These are phyloP conservation scores for Psilopogon haemacephalus DNA, from an alignment of 2,113 vertebrate species.

Conservation along the genomic window DNA sequence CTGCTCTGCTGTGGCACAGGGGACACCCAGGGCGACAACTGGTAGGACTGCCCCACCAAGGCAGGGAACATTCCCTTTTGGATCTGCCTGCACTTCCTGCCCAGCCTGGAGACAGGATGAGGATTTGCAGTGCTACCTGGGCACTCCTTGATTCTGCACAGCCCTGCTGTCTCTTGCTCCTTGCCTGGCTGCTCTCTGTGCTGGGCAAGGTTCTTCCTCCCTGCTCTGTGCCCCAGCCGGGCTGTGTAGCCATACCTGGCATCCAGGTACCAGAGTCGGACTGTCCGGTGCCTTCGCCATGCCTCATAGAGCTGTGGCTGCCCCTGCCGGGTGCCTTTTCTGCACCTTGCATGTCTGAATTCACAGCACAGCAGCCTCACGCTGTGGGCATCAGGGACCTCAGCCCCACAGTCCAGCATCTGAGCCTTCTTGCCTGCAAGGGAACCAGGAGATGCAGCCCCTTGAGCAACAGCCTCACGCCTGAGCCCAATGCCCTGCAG, in stretches of 20 bases:
- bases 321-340: background rate
- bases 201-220: background rate
- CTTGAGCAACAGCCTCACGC: background rate
- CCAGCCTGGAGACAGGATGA: background rate
- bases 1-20: background rate
- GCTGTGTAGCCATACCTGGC: too few species aligned
- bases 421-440: background rate
- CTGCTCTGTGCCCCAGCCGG: too few species aligned
- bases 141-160: too few species aligned
- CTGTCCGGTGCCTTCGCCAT: too few species aligned
- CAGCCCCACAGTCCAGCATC: background rate
- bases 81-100: background rate
- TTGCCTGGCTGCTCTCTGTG: too few species aligned
- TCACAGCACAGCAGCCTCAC: too few species aligned
- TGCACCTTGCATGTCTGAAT: too few species aligned
- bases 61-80: background rate
- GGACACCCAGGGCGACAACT: background rate
- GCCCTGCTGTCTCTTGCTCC: background rate
- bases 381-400: too few species aligned
- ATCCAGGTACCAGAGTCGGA: too few species aligned
- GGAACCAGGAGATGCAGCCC: background rate
- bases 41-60: background rate
- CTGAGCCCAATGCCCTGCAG: background rate
- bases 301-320: background rate
- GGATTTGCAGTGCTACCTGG: too few species aligned